Conservation (phyloP, 2,888 invertebrate species). For the Metacarcinus magister region DNA sequence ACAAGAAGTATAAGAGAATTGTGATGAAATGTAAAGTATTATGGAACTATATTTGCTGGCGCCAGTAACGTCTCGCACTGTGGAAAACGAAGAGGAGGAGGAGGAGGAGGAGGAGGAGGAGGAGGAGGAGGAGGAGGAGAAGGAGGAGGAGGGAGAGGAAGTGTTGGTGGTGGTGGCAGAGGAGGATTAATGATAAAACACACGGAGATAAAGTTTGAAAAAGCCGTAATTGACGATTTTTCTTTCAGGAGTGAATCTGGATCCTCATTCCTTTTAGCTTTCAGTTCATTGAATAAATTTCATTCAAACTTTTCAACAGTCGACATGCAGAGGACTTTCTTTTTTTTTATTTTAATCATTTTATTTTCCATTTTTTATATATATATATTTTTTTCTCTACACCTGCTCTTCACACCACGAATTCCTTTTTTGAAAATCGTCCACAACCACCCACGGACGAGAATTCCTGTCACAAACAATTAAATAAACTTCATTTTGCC, state of each 20-base stretch:
- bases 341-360: background rate
- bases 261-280: background rate
- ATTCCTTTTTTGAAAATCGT: background rate
- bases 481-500: too few relatives aligned
- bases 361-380: background rate
- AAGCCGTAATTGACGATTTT: background rate
- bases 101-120: constrained; percentile 10
- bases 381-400: background rate
- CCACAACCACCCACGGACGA: too few relatives aligned
- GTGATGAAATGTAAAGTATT: too few relatives aligned
- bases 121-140: background rate
- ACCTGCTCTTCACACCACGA: background rate
- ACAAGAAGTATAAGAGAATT: too few relatives aligned
- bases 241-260: background rate
- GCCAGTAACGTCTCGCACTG: too few relatives aligned
- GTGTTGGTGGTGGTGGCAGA: background rate
- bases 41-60: too few relatives aligned
- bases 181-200: background rate
- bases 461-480: too few relatives aligned
- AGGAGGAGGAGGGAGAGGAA: background rate
- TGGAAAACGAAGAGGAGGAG: background rate
- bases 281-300: constrained; percentile 33
- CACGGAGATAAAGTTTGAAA: constrained; percentile 17
- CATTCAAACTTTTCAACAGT: background rate
- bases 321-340: background rate